phyloP scores from a whole-genome alignment of 2,797 vertebrate species.

The Alca torda region DNA sequence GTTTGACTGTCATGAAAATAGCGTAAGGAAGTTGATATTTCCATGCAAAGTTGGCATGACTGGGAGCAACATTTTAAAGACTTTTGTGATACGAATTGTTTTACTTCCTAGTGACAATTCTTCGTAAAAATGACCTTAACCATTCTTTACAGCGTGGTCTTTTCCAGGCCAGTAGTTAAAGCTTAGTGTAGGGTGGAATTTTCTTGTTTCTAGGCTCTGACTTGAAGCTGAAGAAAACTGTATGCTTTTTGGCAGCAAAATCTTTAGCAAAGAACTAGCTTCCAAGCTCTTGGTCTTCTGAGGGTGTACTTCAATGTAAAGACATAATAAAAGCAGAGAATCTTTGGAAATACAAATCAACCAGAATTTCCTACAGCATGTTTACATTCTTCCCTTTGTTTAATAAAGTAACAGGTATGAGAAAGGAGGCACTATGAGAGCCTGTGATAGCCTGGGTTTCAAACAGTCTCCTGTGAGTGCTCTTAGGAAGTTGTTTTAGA shows the following conservation, averaged over 20 bases:
- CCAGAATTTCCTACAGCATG: not conserved
- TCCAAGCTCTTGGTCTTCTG: not conserved
- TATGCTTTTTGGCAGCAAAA: not conserved
- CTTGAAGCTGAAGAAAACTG: not conserved
- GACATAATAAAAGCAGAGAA: not conserved
- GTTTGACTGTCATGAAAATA: not conserved
- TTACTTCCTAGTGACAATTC: not conserved
- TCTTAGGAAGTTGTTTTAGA: not conserved
- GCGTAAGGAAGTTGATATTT: not conserved
- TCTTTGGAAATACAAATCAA: not conserved
- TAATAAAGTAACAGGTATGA: not conserved
- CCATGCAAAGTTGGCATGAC: not conserved
- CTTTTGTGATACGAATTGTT: not conserved
- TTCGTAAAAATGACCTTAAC: not conserved
- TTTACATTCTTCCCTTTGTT: not conserved
- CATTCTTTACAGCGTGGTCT: not conserved
- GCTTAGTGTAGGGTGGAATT: not conserved
- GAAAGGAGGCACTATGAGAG: not conserved
- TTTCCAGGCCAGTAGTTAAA: not conserved
- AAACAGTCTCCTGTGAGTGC: not conserved
- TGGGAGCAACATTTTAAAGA: not conserved
- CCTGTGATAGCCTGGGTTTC: not conserved
- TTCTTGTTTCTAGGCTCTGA: not conserved
- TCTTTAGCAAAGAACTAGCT: not conserved
- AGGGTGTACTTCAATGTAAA: not conserved